Evolutionary conservation across 2,888 invertebrate genomes (phyloP).

Genomic region (Lepetodrilus schrolli): DNA sequence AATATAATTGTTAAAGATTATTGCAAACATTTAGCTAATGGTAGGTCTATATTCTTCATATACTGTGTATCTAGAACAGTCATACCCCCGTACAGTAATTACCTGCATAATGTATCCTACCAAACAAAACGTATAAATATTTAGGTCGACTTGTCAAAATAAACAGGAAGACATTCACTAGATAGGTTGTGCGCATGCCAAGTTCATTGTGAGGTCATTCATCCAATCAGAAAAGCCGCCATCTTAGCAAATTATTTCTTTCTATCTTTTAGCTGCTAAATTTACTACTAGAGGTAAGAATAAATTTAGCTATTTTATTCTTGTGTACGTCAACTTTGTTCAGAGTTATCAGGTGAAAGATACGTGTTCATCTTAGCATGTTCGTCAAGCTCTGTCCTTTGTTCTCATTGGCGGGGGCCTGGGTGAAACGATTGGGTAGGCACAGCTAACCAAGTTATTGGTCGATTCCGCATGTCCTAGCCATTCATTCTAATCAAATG

Average conservation of each 20-base stretch:
- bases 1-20: too few species aligned
- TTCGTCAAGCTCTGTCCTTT: conserved; percentile 49
- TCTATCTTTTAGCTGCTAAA: neutral
- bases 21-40: too few species aligned
- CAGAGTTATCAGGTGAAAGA: neutral
- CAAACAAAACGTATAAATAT: too few species aligned
- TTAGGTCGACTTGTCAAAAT: too few species aligned
- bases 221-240: conserved; percentile 26
- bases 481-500: conserved; percentile 36
- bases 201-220: conserved; percentile 26
- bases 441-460: conserved; percentile 69
- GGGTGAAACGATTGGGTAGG: conserved; percentile 65
- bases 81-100: too few species aligned
- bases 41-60: too few species aligned
- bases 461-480: conserved; percentile 51
- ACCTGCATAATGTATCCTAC: too few species aligned
- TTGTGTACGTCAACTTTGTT: neutral
- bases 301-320: neutral
- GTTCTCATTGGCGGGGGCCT: conserved; percentile 70
- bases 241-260: conserved; percentile 18
- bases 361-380: conserved; percentile 9
- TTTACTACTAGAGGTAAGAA: neutral
- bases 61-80: too few species aligned
- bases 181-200: neutral
- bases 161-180: neutral